Base-by-base conservation (phyloP, 2,888 invertebrate species). In the Plebejus anna region DNA sequence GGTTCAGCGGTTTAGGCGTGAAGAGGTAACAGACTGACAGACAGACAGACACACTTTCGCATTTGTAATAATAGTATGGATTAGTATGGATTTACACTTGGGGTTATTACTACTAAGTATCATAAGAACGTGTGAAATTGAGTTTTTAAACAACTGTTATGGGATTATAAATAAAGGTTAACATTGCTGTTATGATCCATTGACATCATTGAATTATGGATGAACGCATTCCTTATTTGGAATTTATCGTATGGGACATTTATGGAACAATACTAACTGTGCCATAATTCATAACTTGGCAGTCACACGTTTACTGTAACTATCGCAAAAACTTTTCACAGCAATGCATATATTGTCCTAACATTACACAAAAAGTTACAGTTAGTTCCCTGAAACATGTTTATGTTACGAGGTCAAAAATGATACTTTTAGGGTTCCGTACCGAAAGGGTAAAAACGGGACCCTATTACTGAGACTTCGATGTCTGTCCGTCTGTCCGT, bases 251-350 rank as follows among this genome's bases (percentile, higher is more conserved):
- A 66, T 66, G 66, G 66, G 22, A 22, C 32, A 9, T 13, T 22
- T 32, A 66, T 36, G 32, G 66, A 66, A 66, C 66, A 66, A 66
- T 66, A 32, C 32, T 66, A 32, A 66, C 66, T 66, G 66, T 36
- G 32, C 66, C 66, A 36, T 66, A 66, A 36, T 5, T 66, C 66
- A 66, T 36, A 66, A 13, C 66, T 66, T 61, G 61, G 22, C 61
- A 66, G 61, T 66, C 32, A 66, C 66, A 66, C 11, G 66, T 66
- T 66, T 66, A 66, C 66, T 66, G 66, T 55, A 73, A 73, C 28
- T 13, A 51, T 51, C 51, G 6, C 55, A 47, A 51, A 55, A 51
- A 73, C 32, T 51, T 73, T 51, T 73, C 32, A 66, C 66, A 66
- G 66, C 66, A 32, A 66, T 66, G 66, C 66, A 36, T 36, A 32